phyloP scores from a whole-genome alignment of 1,140 invertebrate species.

The Schlechtendalia chinensis region DNA sequence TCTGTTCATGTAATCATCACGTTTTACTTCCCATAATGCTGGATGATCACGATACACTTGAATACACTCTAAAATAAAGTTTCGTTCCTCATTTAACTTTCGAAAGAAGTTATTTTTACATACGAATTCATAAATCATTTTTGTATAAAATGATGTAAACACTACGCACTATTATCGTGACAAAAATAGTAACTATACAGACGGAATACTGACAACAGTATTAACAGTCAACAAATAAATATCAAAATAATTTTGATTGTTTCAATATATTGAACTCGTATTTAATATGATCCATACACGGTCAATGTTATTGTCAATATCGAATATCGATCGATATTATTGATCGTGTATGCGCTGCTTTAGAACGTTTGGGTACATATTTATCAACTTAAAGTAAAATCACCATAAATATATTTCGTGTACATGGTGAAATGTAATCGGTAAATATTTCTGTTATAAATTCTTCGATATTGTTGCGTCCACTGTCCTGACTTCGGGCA shows the following conservation, averaged over 20 bases:
- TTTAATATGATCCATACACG: not conserved
- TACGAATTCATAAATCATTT: too few species aligned
- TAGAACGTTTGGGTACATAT: too few species aligned
- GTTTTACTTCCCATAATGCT: not conserved
- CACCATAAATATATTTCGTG: too few species aligned
- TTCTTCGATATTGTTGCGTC: too few species aligned
- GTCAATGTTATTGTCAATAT: conserved; percentile 28
- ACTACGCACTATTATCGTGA: too few species aligned
- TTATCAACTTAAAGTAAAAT: too few species aligned
- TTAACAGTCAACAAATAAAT: conserved; percentile 22
- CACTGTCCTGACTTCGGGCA: too few species aligned
- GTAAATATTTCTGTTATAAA: too few species aligned
- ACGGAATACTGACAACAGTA: conserved; percentile 13
- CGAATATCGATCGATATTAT: conserved; percentile 7
- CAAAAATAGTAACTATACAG: conserved; percentile 13
- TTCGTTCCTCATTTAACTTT: conserved; percentile 23
- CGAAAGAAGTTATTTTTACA: conserved; percentile 11
- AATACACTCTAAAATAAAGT: conserved; percentile 21
- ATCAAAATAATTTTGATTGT: conserved; percentile 31
- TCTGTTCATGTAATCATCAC: conserved; percentile 16
- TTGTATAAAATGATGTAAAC: too few species aligned
- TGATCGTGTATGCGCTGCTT: not conserved
- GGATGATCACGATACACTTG: not conserved
- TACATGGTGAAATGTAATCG: too few species aligned
- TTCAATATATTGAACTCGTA: conserved; percentile 33